These are phyloP conservation scores for Agelas oroides DNA, from an alignment of 37 sponge, comb jelly and placozoan genomes.

Conservation along the genomic window DNA sequence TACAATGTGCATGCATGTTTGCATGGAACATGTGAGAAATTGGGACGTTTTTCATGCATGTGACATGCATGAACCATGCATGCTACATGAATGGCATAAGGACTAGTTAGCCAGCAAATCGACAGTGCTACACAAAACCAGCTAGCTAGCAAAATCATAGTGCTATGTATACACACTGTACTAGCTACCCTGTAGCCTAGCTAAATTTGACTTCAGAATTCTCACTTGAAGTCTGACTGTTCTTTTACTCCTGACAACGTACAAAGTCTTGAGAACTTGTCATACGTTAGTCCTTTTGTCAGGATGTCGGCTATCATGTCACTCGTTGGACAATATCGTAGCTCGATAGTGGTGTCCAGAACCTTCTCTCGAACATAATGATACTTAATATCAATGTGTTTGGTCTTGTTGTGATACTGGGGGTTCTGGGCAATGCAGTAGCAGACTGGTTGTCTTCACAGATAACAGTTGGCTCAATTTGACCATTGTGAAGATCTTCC, in stretches of 20 bases:
- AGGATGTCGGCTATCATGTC: constrained; percentile 51
- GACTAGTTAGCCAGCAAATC: too few species aligned
- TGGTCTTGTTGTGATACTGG: constrained; percentile 41
- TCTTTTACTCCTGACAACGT: constrained; percentile 20
- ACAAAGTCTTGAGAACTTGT: constrained; percentile 24
- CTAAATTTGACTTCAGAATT: too few species aligned
- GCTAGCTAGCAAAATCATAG: too few species aligned
- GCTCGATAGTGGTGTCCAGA: constrained; percentile 8
- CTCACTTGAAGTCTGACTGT: constrained; percentile 18
- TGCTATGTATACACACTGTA: too few species aligned
- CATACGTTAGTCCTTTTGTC: constrained; percentile 39
- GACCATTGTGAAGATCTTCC: constrained; percentile 19
- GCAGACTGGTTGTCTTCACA: constrained; percentile 70
- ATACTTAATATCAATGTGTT: constrained; percentile 56
- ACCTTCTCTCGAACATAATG: constrained; percentile 35
- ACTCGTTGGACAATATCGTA: not conserved
- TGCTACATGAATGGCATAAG: too few species aligned
- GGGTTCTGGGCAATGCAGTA: constrained; percentile 53
- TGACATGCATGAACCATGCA: too few species aligned
- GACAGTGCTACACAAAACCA: too few species aligned
- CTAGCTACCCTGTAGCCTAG: too few species aligned
- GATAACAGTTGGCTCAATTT: constrained; percentile 49
- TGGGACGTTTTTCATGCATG: too few species aligned
- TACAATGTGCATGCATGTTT: too few species aligned
- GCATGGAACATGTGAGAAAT: too few species aligned